A percentile compares a stretch with the other conserved stretches of the same genome.
Conservation (phyloP, 2,113 vertebrate species). For the Corythaeola cristata region DNA sequence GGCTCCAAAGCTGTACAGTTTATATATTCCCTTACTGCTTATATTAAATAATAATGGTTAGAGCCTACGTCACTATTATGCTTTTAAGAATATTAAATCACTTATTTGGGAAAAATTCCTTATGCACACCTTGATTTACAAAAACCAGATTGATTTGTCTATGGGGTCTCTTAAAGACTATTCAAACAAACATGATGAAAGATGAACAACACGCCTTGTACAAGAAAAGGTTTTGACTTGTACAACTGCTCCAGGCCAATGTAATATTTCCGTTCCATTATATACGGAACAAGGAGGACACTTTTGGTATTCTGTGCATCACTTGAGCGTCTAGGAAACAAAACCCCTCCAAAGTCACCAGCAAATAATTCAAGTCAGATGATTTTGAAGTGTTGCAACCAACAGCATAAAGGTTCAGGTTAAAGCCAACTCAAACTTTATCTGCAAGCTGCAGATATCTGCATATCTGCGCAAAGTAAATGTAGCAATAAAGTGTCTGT, state of each 20-base stretch:
- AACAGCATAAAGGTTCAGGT: not conserved
- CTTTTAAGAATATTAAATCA: not conserved
- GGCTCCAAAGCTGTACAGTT: not conserved
- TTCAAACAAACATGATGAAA: not conserved
- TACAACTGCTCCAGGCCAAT: not conserved
- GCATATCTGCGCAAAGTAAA: not conserved
- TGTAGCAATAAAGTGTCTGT: not conserved
- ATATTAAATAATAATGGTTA: not conserved
- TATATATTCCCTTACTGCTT: not conserved
- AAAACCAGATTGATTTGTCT: not conserved
- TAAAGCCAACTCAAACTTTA: constrained; percentile 19
- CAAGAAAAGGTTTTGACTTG: not conserved
- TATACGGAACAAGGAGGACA: not conserved
- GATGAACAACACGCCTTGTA: not conserved
- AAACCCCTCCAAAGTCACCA: not conserved
- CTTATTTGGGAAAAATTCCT: not conserved
- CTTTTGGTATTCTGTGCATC: not conserved
- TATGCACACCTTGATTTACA: not conserved
- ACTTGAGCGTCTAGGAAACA: not conserved
- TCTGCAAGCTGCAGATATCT: not conserved
- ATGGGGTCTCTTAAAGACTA: not conserved
- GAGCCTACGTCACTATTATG: not conserved
- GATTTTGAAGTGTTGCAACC: constrained; percentile 29
- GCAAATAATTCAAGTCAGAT: not conserved
- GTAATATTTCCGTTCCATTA: not conserved